Base-by-base conservation (phyloP, 2,888 invertebrate genomes). In the Pimpla rufipes region DNA sequence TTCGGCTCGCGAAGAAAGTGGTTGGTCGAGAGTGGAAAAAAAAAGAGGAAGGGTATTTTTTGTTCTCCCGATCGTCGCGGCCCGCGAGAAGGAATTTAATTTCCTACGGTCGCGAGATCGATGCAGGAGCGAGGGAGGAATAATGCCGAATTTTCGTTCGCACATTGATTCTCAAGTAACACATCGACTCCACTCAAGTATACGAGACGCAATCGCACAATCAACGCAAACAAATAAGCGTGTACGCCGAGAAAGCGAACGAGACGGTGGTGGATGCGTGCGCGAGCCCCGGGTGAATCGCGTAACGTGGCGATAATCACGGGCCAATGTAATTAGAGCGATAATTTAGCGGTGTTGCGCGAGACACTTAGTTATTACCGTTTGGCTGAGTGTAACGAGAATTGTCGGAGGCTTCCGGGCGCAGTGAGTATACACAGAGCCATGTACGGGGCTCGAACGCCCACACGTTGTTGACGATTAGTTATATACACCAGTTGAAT, bases 151-250 rank as follows among this genome's bases (percentile, higher is more conserved):
- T 45, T 50, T 29, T 47, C 8, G 16, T 47, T 13, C 10, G 21
- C n/a, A 10, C 7, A 21, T 37, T 10, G 2, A 37, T 62, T 37
- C 16, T 57, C 16, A 47, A 23, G 29, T n/a, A 67, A 68, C 67
- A 52, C 67, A 79, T 71, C 16, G 5, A 1, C 5, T 35, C 21
- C 8, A 71, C 7, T 35, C 16, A 50, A 70, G 73, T 78, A 77
- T 77, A 80, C 80, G 73, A 74, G 10, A 57, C 52, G 80, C 64
- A 78, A 78, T 73, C 68, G 70, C 45, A 83, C 77, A 83, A 80
- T 83, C 83, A 83, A 55, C 50, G 64, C 40, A 64, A 77, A 74
- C 16, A 52, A 68, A 37, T 50, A 62, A 67, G 67, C 68, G 57
- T 62, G 70, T 55, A 40, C 16, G 2, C 29, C 29, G 29, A 3